These are phyloP conservation scores for Clarias batrachus DNA, from an alignment of 2,113 vertebrate genomes.

Conservation along the genomic window DNA sequence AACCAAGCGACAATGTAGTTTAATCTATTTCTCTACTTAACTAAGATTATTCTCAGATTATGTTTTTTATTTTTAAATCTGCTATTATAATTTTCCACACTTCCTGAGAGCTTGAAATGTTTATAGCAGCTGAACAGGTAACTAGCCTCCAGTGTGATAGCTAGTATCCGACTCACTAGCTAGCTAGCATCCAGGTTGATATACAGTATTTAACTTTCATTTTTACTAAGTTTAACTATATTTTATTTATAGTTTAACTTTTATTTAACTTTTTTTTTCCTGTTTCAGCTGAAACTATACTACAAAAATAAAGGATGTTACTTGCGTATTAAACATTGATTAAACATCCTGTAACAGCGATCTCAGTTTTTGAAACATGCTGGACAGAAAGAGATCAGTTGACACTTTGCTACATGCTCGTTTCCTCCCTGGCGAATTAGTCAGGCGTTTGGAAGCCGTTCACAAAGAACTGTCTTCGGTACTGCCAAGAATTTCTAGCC, in stretches of 20 bases:
- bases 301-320: not conserved
- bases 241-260: not conserved
- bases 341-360: conserved; percentile 3
- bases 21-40: not conserved
- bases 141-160: not conserved
- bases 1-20: not conserved
- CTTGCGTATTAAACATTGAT: not conserved
- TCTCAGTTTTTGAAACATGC: not conserved
- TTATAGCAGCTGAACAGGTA: not conserved
- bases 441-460: conserved; percentile 5
- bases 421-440: not conserved
- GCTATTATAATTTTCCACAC: not conserved
- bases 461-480: conserved; percentile 1
- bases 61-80: not conserved
- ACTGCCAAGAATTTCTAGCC: conserved; percentile 11
- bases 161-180: not conserved
- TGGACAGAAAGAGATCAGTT: not conserved
- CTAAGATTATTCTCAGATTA: not conserved
- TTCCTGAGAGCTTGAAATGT: not conserved
- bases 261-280: not conserved
- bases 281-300: not conserved
- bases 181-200: not conserved
- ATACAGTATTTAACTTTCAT: too few relatives aligned
- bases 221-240: too few relatives aligned
- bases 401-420: not conserved